Evolutionary conservation across 2,888 invertebrate species (phyloP).

Genomic region (Campoletis raptor): DNA sequence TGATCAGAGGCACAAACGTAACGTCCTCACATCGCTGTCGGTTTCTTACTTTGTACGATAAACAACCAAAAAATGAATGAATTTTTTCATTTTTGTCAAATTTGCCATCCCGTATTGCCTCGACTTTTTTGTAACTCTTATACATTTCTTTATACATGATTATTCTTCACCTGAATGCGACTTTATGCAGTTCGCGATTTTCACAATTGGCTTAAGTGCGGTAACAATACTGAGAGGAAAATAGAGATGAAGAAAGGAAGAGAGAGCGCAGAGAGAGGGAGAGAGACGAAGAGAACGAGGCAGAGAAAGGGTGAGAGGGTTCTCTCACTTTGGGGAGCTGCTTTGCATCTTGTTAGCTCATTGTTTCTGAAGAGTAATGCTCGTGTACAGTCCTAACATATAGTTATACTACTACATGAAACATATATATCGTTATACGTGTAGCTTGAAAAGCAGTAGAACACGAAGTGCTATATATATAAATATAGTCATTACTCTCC

Average conservation of each 20-base stretch:
- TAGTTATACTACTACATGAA: constrained; percentile 9
- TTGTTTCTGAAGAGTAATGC: constrained; percentile 67
- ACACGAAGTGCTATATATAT: constrained; percentile 18
- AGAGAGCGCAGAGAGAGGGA: constrained; percentile 10
- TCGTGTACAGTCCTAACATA: constrained; percentile 35
- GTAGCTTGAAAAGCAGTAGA: constrained; percentile 7
- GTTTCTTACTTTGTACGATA: too few species aligned
- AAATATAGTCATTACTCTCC: constrained; percentile 34
- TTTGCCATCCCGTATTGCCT: not conserved
- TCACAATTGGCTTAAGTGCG: constrained; percentile 60
- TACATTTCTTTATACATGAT: not conserved
- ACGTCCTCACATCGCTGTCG: too few species aligned
- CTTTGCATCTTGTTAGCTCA: constrained; percentile 67
- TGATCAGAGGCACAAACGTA: too few species aligned
- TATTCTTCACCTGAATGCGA: constrained; percentile 10
- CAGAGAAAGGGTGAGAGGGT: not conserved
- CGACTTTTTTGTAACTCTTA: not conserved
- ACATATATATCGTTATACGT: constrained; percentile 7
- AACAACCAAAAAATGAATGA: not conserved
- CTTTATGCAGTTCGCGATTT: constrained; percentile 36
- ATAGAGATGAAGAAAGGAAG: not conserved
- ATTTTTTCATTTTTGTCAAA: not conserved
- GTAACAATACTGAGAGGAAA: constrained; percentile 50
- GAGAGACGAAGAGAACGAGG: not conserved
- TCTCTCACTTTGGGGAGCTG: constrained; percentile 60